phyloP scores from a whole-genome alignment of 2,888 invertebrate genomes.

The Smittia sp. region DNA sequence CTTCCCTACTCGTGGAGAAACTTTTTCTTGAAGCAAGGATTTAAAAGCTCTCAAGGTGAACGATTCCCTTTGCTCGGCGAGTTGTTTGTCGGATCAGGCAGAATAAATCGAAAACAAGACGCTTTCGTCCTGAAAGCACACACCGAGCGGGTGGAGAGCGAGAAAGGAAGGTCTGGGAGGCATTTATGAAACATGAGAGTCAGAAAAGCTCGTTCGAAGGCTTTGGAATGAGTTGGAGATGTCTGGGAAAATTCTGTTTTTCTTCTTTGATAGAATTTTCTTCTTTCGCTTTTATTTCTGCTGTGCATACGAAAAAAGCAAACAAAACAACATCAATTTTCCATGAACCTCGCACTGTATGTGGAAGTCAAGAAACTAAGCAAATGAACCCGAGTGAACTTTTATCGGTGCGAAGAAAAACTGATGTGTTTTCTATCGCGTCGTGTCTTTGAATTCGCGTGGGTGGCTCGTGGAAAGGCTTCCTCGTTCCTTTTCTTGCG shows the following conservation, averaged over 20 bases:
- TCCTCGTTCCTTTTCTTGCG: background rate
- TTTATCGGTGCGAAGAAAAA: background rate
- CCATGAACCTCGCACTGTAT: background rate
- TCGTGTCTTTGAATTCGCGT: slow-evolving; percentile 6
- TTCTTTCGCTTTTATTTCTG: background rate
- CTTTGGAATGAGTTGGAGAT: background rate
- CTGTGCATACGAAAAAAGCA: background rate
- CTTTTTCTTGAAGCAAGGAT: no score
- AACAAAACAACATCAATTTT: background rate
- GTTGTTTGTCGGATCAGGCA: no score
- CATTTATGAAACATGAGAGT: background rate
- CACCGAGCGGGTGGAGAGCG: no score
- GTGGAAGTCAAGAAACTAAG: slow-evolving; percentile 12
- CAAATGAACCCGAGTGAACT: slow-evolving; percentile 26
- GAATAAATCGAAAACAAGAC: no score
- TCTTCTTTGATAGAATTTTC: background rate
- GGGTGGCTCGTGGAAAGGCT: slow-evolving; percentile 26
- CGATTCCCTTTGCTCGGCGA: no score
- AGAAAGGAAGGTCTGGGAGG: background rate
- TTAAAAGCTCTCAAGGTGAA: no score
- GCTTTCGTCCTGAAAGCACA: no score
- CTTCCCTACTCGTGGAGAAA: no score
- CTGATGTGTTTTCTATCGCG: background rate
- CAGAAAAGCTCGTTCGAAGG: background rate
- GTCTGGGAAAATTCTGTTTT: background rate